phyloP scores from a whole-genome alignment of 2,888 invertebrate species.

The Schizaphis graminum region DNA sequence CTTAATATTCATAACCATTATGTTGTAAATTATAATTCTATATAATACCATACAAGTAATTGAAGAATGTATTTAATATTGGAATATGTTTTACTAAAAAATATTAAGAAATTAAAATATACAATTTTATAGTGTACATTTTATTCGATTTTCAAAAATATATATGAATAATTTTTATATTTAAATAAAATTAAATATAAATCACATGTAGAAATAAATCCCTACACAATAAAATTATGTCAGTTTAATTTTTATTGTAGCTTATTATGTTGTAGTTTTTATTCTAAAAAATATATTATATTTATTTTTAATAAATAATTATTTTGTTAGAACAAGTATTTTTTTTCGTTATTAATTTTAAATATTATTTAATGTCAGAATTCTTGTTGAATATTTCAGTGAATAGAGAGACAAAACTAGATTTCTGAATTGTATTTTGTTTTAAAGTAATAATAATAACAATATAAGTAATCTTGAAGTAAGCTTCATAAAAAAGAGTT shows the following conservation, averaged over 20 bases:
- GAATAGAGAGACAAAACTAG: background rate
- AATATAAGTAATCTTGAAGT: slow-evolving; percentile 1
- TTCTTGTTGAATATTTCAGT: background rate
- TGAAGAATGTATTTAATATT: background rate
- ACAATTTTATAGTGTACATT: background rate
- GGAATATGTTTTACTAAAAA: background rate
- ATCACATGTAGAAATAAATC: background rate
- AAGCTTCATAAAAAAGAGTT: slow-evolving; percentile 1
- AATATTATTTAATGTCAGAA: background rate
- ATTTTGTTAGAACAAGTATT: background rate
- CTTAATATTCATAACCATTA: background rate
- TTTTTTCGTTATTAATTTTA: background rate
- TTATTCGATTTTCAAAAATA: background rate
- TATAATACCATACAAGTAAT: background rate
- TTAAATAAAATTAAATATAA: background rate
- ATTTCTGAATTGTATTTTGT: slow-evolving; percentile 1
- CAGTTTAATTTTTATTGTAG: background rate
- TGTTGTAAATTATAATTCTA: background rate
- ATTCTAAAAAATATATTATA: background rate
- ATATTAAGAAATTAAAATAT: background rate
- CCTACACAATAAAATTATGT: background rate
- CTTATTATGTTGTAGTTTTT: background rate
- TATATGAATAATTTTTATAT: background rate
- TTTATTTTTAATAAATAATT: background rate
- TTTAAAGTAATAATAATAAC: slow-evolving; percentile 18